Evolutionary conservation across 1,140 invertebrate species (phyloP).

Genomic region (Megathymus violae): DNA sequence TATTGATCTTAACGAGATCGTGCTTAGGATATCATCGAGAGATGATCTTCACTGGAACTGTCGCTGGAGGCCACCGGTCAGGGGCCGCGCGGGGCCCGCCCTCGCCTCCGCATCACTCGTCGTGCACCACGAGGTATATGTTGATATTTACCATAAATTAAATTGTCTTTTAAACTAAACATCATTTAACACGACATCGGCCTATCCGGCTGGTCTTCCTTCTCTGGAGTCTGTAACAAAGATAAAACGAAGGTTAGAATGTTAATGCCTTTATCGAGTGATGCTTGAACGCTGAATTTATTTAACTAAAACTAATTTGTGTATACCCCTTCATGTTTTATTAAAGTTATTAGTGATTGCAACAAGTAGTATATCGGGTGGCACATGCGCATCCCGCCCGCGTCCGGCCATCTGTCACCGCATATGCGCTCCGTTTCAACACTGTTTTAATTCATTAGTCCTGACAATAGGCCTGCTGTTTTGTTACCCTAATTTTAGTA

Average conservation of each 20-base stretch:
- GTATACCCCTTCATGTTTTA: slow-evolving; percentile 36
- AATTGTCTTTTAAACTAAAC: slow-evolving; percentile 62
- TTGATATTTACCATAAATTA: slow-evolving; percentile 72
- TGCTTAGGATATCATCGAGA: slow-evolving; percentile 78
- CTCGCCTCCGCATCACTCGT: slow-evolving; percentile 40
- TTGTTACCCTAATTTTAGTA: slow-evolving; percentile 49
- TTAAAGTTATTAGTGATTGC: slow-evolving; percentile 63
- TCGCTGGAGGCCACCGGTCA: slow-evolving; percentile 45
- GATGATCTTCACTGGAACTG: slow-evolving; percentile 76
- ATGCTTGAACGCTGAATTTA: neutral
- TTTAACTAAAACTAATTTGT: slow-evolving; percentile 6
- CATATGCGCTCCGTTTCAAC: slow-evolving; percentile 72
- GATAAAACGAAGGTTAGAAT: slow-evolving; percentile 51
- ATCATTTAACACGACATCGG: slow-evolving; percentile 72
- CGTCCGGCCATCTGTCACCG: slow-evolving; percentile 79
- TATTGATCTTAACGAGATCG: slow-evolving; percentile 82
- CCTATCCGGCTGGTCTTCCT: slow-evolving; percentile 80
- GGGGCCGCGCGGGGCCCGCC: slow-evolving; percentile 26
- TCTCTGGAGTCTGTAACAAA: slow-evolving; percentile 83
- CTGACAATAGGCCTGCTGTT: slow-evolving; percentile 65
- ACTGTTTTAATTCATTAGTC: slow-evolving; percentile 79
- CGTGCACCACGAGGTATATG: slow-evolving; percentile 62
- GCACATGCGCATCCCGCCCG: slow-evolving; percentile 72
- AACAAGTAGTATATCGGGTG: slow-evolving; percentile 65
- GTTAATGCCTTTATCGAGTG: slow-evolving; percentile 13